These are phyloP conservation scores for Ctenosaura bakeri DNA, from an alignment of 2,797 vertebrate species.

Conservation along the genomic window DNA sequence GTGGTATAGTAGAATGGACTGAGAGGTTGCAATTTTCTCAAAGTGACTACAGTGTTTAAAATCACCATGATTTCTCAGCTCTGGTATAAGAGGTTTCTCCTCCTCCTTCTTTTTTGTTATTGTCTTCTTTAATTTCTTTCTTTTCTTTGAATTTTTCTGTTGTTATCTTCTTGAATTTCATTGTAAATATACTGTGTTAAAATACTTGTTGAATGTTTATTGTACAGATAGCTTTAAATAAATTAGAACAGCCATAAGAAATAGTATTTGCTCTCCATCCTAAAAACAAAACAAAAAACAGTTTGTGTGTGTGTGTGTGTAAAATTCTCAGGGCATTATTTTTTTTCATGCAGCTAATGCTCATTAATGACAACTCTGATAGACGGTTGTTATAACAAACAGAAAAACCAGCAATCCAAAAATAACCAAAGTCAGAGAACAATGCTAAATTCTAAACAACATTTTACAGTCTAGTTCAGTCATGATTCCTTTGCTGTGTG, in stretches of 20 bases:
- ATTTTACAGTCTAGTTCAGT: neutral
- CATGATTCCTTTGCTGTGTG: neutral
- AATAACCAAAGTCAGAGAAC: neutral
- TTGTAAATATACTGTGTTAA: neutral
- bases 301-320: no score
- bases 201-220: neutral
- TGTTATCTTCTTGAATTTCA: neutral
- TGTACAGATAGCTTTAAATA: neutral
- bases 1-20: no score
- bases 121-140: no score
- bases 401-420: neutral
- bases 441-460: neutral
- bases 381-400: neutral
- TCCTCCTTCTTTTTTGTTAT: no score
- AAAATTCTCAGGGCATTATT: slow-evolving; percentile 3
- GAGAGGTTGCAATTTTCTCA: no score
- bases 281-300: neutral
- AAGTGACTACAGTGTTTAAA: no score
- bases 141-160: no score
- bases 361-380: slow-evolving; percentile 7
- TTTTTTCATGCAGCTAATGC: neutral
- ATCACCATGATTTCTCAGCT: no score
- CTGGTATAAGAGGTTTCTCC: no score
- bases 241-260: slow-evolving; percentile 28
- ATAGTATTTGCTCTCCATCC: neutral